A percentile compares a stretch with the other conserved stretches of the same genome.
Evolutionary conservation across 1,140 invertebrate genomes (phyloP).

Genomic region (Ectropis grisescens): DNA sequence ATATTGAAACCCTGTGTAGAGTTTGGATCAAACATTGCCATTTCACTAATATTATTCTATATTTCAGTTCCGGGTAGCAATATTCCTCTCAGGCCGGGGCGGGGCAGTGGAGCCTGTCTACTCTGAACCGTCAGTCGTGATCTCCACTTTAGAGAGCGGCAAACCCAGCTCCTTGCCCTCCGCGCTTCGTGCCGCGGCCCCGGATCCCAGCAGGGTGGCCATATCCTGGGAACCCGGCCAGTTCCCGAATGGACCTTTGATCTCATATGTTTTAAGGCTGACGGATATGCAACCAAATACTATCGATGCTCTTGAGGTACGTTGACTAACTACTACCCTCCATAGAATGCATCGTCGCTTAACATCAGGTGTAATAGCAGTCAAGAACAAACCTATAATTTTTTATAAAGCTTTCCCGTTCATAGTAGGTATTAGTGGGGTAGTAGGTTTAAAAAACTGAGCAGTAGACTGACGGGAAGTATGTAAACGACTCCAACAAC

Average conservation of each 20-base stretch:
- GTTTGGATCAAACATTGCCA: too few relatives aligned
- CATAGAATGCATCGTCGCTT: too few relatives aligned
- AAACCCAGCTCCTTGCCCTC: slow-evolving; percentile 80
- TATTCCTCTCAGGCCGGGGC: slow-evolving; percentile 75
- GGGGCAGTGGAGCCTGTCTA: slow-evolving; percentile 78
- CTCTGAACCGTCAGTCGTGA: slow-evolving; percentile 84
- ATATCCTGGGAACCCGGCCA: slow-evolving; percentile 89
- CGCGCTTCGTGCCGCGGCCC: slow-evolving; percentile 81
- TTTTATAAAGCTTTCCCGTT: too few relatives aligned
- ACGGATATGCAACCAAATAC: slow-evolving; percentile 71
- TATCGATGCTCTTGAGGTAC: slow-evolving; percentile 76
- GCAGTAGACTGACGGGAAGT: too few relatives aligned
- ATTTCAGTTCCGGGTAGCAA: slow-evolving; percentile 80
- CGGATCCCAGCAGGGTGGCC: slow-evolving; percentile 87
- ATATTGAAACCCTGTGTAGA: too few relatives aligned
- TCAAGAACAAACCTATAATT: too few relatives aligned
- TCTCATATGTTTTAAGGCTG: slow-evolving; percentile 85
- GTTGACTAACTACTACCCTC: too few relatives aligned
- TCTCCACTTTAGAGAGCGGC: slow-evolving; percentile 82
- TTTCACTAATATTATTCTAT: too few relatives aligned
- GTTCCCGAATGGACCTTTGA: slow-evolving; percentile 88
- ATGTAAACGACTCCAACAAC: too few relatives aligned
- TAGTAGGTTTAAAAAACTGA: too few relatives aligned
- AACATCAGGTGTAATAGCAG: too few relatives aligned
- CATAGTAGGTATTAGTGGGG: too few relatives aligned